Evolutionary conservation across 2,113 vertebrate species (phyloP).

Genomic region (Pseudolaguvia tuberculata): DNA sequence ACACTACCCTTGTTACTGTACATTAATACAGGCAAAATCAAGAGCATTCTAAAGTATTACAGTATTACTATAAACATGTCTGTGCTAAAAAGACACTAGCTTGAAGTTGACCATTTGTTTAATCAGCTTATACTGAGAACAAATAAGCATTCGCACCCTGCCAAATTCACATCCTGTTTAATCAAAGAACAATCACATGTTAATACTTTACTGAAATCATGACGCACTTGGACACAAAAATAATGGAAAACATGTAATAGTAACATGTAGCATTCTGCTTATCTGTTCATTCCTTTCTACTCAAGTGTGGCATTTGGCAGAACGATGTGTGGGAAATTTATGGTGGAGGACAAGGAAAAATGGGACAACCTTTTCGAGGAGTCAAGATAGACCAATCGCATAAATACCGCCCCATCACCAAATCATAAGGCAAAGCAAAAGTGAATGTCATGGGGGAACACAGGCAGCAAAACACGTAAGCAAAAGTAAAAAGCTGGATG

Average conservation of each 20-base stretch:
- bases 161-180: constrained; percentile 2
- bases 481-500: no score
- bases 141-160: background rate
- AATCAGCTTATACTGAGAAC: background rate
- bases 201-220: background rate
- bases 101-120: no score
- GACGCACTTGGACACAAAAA: background rate
- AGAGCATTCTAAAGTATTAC: background rate
- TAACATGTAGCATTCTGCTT: background rate
- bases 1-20: background rate
- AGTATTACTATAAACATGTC: background rate
- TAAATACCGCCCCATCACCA: no score
- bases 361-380: no score
- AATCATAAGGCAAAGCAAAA: no score
- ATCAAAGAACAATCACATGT: background rate
- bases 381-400: no score
- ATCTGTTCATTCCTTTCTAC: background rate
- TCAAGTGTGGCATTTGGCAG: constrained; percentile 19
- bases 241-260: background rate
- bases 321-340: background rate
- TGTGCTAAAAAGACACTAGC: background rate
- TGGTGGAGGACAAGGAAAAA: background rate
- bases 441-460: no score
- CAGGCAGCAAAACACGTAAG: no score
- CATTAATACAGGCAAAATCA: no score